phyloP scores from a whole-genome alignment of 53 echinoderm and acorn worm genomes.

The Astropecten irregularis region DNA sequence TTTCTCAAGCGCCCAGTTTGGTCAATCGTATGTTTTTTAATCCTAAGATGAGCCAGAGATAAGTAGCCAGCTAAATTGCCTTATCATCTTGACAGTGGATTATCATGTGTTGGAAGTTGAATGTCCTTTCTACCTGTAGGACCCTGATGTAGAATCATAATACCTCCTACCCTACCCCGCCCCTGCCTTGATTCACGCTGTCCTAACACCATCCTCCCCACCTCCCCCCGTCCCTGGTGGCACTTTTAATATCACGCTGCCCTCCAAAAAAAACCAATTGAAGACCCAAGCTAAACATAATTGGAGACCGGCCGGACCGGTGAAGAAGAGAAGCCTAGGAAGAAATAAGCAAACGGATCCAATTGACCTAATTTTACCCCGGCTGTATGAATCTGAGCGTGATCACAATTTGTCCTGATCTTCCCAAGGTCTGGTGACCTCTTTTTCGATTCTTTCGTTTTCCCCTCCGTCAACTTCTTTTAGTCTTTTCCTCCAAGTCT shows the following conservation, averaged over 20 bases:
- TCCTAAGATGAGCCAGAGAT: too few relatives aligned
- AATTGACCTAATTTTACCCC: conserved; percentile 34
- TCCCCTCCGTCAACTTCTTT: neutral
- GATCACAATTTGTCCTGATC: conserved; percentile 22
- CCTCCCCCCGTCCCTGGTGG: conserved; percentile 35
- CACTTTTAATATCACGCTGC: conserved; percentile 15
- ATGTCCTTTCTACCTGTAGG: neutral
- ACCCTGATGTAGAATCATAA: neutral
- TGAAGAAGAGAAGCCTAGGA: neutral
- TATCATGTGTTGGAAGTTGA: too few relatives aligned
- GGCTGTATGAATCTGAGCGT: conserved; percentile 6
- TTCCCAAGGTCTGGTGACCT: neutral
- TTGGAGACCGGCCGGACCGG: conserved; percentile 1
- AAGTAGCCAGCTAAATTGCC: too few relatives aligned
- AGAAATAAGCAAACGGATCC: conserved; percentile 20
- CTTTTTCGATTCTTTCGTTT: neutral
- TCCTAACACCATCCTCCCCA: too few relatives aligned
- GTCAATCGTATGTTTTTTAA: too few relatives aligned
- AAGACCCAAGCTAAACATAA: neutral
- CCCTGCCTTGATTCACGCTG: too few relatives aligned
- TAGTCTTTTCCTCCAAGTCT: too few relatives aligned
- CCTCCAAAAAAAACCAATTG: neutral
- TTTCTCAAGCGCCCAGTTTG: too few relatives aligned
- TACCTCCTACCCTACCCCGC: too few relatives aligned
- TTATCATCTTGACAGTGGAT: too few relatives aligned